Base-by-base conservation (phyloP, 2,888 invertebrate species). In the Scrobipalpa costella region DNA sequence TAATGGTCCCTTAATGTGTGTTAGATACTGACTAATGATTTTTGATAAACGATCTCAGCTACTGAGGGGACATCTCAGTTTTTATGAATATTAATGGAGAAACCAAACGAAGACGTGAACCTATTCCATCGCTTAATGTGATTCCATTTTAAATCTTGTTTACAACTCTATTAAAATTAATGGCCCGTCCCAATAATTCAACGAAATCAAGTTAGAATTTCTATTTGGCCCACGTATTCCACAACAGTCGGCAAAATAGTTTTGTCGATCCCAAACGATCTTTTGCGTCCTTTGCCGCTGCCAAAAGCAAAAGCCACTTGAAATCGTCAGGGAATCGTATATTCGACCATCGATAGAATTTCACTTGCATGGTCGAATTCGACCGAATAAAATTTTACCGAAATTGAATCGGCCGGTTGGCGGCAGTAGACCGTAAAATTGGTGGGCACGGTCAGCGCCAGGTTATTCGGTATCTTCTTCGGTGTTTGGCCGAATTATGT, bases 351-450 rank as follows among this genome's bases (percentile, higher is more conserved):
- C 84, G 85, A 87, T 86, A 86, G 86, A 85, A 85, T 83, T 86
- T 80, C 85, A 83, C 83, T 83, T 76, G 83, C 79, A 83, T 85
- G 83, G 75, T 81, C 81, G 85, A 84, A 79, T 84, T 83, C 83
- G 79, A 78, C 68, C 83, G 85, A 88, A 89, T 90, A 89, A 90
- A 91, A 91, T 89, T 90, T 88, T 80, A 80, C 80, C 85, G 82
- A 88, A 90, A 91, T 91, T 90, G 90, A 91, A 88, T 91, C 87
- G 87, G 83, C 83, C 84, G 81, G 78, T 74, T 73, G 79, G 72
- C 72, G 78, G 78, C 86, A 82, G 82, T 78, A 85, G 89, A 86
- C 87, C 89, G 87, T 85, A 84, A 89, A 90, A 91, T 91, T 90
- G 90, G 85, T 73, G 81, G 81, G 81, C 73, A 77, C 83, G 86